phyloP scores from a whole-genome alignment of 2,113 vertebrate species.

The Acrocephalus kingi region DNA sequence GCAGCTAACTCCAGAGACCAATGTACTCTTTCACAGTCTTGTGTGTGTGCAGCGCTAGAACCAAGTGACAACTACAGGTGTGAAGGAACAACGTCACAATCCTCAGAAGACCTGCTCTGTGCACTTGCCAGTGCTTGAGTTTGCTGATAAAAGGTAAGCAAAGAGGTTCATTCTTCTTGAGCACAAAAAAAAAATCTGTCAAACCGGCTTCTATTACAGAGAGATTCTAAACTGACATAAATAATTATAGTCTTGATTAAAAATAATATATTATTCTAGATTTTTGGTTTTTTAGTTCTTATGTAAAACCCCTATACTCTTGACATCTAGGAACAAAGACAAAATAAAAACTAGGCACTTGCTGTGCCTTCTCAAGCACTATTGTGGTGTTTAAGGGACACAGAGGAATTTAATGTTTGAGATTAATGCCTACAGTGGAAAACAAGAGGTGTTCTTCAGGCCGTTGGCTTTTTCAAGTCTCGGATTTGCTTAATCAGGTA shows the following conservation, averaged over 20 bases:
- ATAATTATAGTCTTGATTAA: constrained; percentile 70
- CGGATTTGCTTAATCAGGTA: constrained; percentile 98
- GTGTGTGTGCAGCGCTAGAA: not conserved
- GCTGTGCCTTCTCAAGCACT: constrained; percentile 58
- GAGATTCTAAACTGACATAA: constrained; percentile 62
- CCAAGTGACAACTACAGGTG: constrained; percentile 13
- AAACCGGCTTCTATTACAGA: constrained; percentile 29
- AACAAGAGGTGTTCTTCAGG: constrained; percentile 60
- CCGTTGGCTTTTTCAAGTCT: constrained; percentile 88
- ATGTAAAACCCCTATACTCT: constrained; percentile 64
- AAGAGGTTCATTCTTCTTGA: constrained; percentile 16
- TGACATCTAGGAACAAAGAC: constrained; percentile 68
- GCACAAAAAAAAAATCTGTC: not conserved
- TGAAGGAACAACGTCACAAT: not conserved
- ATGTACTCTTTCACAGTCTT: not conserved
- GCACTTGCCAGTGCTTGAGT: not conserved
- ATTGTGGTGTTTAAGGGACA: constrained; percentile 48
- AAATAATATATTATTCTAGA: constrained; percentile 73
- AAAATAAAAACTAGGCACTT: constrained; percentile 64
- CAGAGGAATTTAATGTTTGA: constrained; percentile 17
- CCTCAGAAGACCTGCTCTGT: not conserved
- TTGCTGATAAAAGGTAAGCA: not conserved
- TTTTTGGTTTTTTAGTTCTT: constrained; percentile 61
- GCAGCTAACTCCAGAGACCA: constrained; percentile 32
- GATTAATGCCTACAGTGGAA: not conserved